A percentile compares a stretch with the other conserved stretches of the same genome.
phyloP scores from a whole-genome alignment of 2,888 invertebrate genomes.

The Perithous albicinctus region DNA sequence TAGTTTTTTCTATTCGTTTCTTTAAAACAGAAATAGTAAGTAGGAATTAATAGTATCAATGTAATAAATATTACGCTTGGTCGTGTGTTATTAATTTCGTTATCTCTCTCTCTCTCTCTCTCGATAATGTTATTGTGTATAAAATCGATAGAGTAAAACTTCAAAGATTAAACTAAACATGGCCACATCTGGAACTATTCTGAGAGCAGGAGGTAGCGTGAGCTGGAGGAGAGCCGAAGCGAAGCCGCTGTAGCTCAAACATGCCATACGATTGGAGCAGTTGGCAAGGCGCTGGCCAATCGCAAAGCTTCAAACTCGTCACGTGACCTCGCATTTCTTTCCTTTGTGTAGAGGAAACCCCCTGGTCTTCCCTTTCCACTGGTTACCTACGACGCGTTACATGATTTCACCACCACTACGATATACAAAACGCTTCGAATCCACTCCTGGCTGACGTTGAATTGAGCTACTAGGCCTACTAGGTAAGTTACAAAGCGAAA shows the following conservation, averaged over 20 bases:
- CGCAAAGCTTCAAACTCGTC: conserved; percentile 62
- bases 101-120: conserved; percentile 20
- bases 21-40: not conserved
- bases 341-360: conserved; percentile 32
- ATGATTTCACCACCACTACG: conserved; percentile 3
- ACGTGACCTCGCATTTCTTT: conserved; percentile 71
- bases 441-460: not conserved
- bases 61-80: conserved; percentile 15
- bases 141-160: conserved; percentile 80
- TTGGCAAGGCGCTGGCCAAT: conserved; percentile 69
- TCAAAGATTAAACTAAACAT: conserved; percentile 84
- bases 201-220: conserved; percentile 78
- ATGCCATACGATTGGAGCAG: conserved; percentile 57
- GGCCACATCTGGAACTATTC: conserved; percentile 85
- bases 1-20: not conserved
- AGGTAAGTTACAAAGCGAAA: conserved; percentile 47
- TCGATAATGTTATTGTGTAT: conserved; percentile 59
- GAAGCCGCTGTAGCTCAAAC: conserved; percentile 46
- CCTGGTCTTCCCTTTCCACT: not conserved
- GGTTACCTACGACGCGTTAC: conserved; percentile 21
- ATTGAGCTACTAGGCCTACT: conserved; percentile 8
- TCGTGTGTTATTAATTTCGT: conserved; percentile 9
- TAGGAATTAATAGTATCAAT: not conserved
- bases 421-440: not conserved
- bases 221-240: conserved; percentile 70